A percentile compares a stretch with the other conserved stretches of the same genome.
Evolutionary conservation across 2,797 vertebrate genomes (phyloP).

Genomic region (Pseudochirops cupreus): DNA sequence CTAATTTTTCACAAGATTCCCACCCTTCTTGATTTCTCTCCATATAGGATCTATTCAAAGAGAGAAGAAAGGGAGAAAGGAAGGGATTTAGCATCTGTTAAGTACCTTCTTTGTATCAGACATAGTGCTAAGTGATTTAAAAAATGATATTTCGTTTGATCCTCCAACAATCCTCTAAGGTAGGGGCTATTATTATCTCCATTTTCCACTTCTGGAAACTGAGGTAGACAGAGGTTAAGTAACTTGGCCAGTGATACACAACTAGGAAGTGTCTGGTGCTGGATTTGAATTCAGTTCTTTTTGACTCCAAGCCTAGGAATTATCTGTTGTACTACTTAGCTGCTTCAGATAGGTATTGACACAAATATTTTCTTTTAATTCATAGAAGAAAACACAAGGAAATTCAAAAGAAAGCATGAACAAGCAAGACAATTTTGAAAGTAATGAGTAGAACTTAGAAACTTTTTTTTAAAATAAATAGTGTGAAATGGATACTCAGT

Average conservation of each 20-base stretch:
- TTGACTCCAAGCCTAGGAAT: not conserved
- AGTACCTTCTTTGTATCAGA: not conserved
- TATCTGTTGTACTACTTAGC: not conserved
- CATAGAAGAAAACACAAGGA: not conserved
- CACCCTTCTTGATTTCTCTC: not conserved
- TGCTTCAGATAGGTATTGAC: not conserved
- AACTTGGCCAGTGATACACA: not conserved
- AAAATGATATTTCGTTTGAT: not conserved
- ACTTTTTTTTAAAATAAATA: not conserved
- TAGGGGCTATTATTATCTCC: not conserved
- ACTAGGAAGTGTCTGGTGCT: not conserved
- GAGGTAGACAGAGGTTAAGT: too few relatives aligned
- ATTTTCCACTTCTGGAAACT: not conserved
- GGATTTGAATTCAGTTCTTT: not conserved
- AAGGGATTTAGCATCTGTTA: not conserved
- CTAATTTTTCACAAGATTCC: not conserved
- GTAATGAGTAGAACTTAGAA: not conserved
- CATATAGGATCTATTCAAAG: not conserved
- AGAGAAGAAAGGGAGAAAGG: not conserved
- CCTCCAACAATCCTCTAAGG: not conserved
- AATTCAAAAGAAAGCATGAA: not conserved
- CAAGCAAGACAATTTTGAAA: not conserved
- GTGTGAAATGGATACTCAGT: not conserved
- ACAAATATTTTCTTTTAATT: not conserved
- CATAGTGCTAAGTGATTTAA: not conserved